Evolutionary conservation across 2,797 vertebrate species (phyloP).

Genomic region (Lacerta viridis): DNA sequence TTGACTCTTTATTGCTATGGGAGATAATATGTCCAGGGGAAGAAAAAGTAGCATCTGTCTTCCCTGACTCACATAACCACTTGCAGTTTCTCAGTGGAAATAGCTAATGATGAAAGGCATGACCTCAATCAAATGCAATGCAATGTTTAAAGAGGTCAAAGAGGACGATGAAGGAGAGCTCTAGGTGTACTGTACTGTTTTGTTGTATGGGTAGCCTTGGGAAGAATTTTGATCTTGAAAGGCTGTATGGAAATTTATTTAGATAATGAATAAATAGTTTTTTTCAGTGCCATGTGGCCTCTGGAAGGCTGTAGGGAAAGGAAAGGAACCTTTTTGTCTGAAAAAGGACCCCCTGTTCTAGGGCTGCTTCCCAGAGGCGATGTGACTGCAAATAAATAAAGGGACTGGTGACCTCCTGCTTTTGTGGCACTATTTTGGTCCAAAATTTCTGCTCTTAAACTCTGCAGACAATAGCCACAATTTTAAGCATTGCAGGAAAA

Average conservation of each 20-base stretch:
- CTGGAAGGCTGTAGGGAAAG: too few species aligned
- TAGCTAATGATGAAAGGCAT: slow-evolving; percentile 8
- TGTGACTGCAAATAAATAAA: background rate
- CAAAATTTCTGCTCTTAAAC: background rate
- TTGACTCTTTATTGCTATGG: slow-evolving; percentile 23
- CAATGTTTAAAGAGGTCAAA: background rate
- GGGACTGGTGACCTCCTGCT: background rate
- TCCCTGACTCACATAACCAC: background rate
- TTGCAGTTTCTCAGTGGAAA: slow-evolving; percentile 31
- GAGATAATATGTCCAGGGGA: background rate
- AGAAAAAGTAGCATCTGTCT: background rate
- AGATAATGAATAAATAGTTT: background rate
- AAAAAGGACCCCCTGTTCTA: background rate
- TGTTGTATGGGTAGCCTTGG: too few species aligned
- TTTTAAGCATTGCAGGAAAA: too few species aligned
- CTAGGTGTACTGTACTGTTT: too few species aligned
- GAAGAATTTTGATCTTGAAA: too few species aligned
- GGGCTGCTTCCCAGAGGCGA: background rate
- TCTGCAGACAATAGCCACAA: background rate
- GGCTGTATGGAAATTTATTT: too few species aligned
- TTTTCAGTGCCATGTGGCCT: too few species aligned
- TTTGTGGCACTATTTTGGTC: background rate
- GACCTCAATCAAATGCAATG: slow-evolving; percentile 8
- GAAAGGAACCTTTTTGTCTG: too few species aligned
- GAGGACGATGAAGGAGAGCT: background rate